phyloP scores from a whole-genome alignment of 2,113 vertebrate genomes.

The Carettochelys insculpta region DNA sequence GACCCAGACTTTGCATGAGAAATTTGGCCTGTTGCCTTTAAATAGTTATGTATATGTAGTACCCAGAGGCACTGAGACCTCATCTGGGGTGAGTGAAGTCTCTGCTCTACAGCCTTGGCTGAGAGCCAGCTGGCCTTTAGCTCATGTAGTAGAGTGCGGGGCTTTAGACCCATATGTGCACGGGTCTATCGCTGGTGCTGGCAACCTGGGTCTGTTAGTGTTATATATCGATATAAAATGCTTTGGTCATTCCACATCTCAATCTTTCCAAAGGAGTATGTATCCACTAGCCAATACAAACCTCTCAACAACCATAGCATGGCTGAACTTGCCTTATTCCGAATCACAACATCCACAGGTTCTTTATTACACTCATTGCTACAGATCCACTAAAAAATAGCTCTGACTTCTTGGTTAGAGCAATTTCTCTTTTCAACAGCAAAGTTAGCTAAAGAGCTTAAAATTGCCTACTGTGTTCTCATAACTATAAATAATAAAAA shows the following conservation, averaged over 20 bases:
- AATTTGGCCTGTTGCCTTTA: background rate
- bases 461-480: rapidly evolving
- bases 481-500: background rate
- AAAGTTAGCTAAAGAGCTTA: background rate
- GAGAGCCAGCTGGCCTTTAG: too few relatives aligned
- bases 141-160: too few relatives aligned
- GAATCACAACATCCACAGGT: background rate
- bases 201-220: too few relatives aligned
- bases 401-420: background rate
- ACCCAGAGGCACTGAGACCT: too few relatives aligned
- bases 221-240: too few relatives aligned
- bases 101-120: too few relatives aligned
- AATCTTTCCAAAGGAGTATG: background rate
- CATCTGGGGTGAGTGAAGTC: too few relatives aligned
- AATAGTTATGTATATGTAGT: too few relatives aligned
- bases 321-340: background rate
- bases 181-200: too few relatives aligned
- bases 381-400: background rate
- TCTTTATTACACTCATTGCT: background rate
- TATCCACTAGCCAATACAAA: background rate
- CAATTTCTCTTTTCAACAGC: background rate
- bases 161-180: too few relatives aligned
- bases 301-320: rapidly evolving
- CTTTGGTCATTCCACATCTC: background rate
- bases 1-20: background rate